Evolutionary conservation across 2,888 invertebrate species (phyloP), one percentile per base, ranked within the genome.

Genomic region (Calliphora vomitoria): DNA sequence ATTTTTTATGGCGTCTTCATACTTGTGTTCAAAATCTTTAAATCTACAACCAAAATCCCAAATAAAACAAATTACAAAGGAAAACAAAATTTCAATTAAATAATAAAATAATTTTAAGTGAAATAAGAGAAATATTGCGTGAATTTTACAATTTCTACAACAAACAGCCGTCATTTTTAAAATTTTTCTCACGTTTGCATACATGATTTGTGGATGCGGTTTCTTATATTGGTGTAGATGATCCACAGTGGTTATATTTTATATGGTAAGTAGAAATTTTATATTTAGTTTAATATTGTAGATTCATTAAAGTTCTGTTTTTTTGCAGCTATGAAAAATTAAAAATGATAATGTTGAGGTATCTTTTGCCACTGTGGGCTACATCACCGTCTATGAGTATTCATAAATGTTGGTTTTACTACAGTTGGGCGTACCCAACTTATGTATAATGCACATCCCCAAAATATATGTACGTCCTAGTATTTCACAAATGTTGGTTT

Each of bases 201-300:
- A n/a, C n/a, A n/a, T n/a, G 98, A 97, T 99, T 97, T 94, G 98
- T 99, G 89, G 99, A 99, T 95, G 99, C 98, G 15, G 99, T 98
- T 0, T 97, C 97, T 50, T 98, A 97, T 91, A 98, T 99, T 90
- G 99, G 99, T 93, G 95, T 96, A 5, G 97, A 98, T 93, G 99
- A 99, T 94, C 96, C 97, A n/a, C 96, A 97, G 90, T 99, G 99
- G 99, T 95, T 96, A 81, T 97, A 97, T 92, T 98, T 97, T 92
- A 95, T 97, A 89, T 95, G 97, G 96, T 97, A 94, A 95, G 96
- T 94, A 31, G 44, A 35, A 47, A 11, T 11, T n/a, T 10, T 25
- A 10, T 89, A 89, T 31, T 55, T n/a, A n/a, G n/a, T 86, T 62
- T 18, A 58, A 25, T 47, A 47, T 11, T 1, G 11, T 11, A 13